Conservation (phyloP, 2,888 invertebrate species). For the Diogma glabrata region DNA sequence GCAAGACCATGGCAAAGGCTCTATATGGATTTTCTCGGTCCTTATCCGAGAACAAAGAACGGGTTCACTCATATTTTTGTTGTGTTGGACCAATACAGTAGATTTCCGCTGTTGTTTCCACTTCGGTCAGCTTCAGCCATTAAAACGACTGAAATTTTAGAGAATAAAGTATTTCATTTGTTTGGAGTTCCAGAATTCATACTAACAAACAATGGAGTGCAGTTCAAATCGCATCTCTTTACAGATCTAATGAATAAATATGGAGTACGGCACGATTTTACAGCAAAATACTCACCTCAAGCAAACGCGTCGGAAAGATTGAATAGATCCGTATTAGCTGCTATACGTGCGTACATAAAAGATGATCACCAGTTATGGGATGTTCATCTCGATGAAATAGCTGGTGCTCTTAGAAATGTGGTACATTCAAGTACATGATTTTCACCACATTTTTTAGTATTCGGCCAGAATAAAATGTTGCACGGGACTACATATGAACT, state of each 20-base stretch:
- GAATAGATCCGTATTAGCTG: background rate
- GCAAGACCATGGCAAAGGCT: background rate
- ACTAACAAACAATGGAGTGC: background rate
- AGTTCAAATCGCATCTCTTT: background rate
- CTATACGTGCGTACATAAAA: too few relatives aligned
- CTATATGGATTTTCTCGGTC: constrained; percentile 8
- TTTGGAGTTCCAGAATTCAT: constrained; percentile 1
- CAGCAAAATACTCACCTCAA: too few relatives aligned
- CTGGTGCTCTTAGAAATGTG: background rate
- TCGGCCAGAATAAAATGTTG: too few relatives aligned
- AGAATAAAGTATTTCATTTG: background rate
- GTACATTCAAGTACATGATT: background rate
- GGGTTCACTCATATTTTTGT: constrained; percentile 2
- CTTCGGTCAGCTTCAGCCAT: background rate
- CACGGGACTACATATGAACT: background rate
- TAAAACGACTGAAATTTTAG: background rate
- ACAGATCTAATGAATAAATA: background rate
- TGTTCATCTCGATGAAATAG: too few relatives aligned
- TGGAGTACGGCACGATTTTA: background rate
- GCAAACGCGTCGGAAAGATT: background rate
- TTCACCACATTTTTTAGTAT: too few relatives aligned
- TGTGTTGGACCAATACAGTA: constrained; percentile 1
- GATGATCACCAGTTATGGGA: too few relatives aligned
- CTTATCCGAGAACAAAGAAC: constrained; percentile 7
- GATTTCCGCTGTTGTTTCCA: background rate